Percentiles rank a stretch among this genome's conserved stretches.
phyloP scores from a whole-genome alignment of 1,140 invertebrate genomes.

The Heliconius eleuchia region DNA sequence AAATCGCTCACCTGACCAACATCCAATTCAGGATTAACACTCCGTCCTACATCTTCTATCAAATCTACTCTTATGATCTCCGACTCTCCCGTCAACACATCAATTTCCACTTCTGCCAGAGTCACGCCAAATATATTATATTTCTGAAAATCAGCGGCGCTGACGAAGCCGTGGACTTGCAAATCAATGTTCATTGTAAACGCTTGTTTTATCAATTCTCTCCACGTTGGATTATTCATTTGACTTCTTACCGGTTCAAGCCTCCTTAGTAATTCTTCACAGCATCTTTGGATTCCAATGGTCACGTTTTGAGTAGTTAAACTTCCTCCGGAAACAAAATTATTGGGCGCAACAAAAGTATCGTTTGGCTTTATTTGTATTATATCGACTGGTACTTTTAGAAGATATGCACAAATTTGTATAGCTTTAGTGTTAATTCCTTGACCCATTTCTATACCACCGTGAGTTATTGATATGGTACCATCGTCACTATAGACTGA shows the following conservation, averaged over 20 bases:
- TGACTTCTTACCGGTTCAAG: conserved; percentile 83
- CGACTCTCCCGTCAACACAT: conserved; percentile 91
- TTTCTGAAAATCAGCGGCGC: conserved; percentile 70
- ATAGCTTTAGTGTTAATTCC: conserved; percentile 84
- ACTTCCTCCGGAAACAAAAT: conserved; percentile 83
- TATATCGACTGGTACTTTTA: conserved; percentile 87
- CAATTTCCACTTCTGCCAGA: conserved; percentile 86
- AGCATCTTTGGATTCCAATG: conserved; percentile 84
- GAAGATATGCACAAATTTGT: conserved; percentile 87
- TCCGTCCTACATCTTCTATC: conserved; percentile 88
- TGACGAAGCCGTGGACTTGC: conserved; percentile 81
- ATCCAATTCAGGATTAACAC: conserved; percentile 89
- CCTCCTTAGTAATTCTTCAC: conserved; percentile 83
- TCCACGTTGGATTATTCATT: conserved; percentile 84
- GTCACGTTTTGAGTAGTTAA: conserved; percentile 54
- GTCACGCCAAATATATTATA: conserved; percentile 85
- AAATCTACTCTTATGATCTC: conserved; percentile 87
- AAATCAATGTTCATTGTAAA: conserved; percentile 83
- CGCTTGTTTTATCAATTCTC: conserved; percentile 82
- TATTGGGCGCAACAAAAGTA: conserved; percentile 76
- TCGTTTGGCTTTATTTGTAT: conserved; percentile 86
- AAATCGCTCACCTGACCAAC: conserved; percentile 86
- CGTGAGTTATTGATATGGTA: conserved; percentile 88
- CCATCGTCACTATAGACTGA: conserved; percentile 88
- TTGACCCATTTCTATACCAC: conserved; percentile 92